Percentiles rank a stretch among this genome's conserved stretches.
Conservation (phyloP, 92 coral and sea anemone genomes). For the Zoanthus gigantus region DNA sequence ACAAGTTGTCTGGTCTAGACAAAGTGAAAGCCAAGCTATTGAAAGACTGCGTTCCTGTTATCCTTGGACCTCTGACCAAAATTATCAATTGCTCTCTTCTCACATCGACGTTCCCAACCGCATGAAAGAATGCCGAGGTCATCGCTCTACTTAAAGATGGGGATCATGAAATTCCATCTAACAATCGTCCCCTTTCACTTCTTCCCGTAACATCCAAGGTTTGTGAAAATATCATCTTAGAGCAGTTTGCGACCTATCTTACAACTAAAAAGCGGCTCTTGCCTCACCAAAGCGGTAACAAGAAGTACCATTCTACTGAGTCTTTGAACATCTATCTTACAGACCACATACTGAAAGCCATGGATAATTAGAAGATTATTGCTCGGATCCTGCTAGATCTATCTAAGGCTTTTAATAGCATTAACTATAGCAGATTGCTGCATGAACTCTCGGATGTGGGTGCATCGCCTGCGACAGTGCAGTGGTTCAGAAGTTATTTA, state of each 20-base stretch:
- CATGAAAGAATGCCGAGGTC: slow-evolving; percentile 31
- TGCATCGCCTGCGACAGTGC: no score
- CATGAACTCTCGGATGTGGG: no score
- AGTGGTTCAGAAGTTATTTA: no score
- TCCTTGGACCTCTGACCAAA: slow-evolving; percentile 53
- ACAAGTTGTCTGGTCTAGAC: slow-evolving; percentile 68
- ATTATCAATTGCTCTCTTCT: slow-evolving; percentile 47
- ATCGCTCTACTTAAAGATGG: slow-evolving; percentile 32
- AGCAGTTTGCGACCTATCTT: background rate
- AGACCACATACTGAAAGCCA: background rate
- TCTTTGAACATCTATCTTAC: background rate
- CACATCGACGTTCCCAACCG: slow-evolving; percentile 3
- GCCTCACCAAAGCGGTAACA: slow-evolving; percentile 1
- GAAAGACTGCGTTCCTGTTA: slow-evolving; percentile 57
- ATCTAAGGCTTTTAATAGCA: no score
- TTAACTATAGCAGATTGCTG: no score
- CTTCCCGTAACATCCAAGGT: slow-evolving; percentile 41
- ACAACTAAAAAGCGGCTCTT: background rate
- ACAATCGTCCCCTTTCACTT: slow-evolving; percentile 47
- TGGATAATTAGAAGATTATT: no score
- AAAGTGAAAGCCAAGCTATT: slow-evolving; percentile 46
- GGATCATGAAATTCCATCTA: slow-evolving; percentile 18
- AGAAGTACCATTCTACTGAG: background rate
- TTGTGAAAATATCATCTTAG: slow-evolving; percentile 14
- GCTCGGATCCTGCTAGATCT: no score